phyloP scores from a whole-genome alignment of 1,140 invertebrate species.

The Ridgeia piscesae region DNA sequence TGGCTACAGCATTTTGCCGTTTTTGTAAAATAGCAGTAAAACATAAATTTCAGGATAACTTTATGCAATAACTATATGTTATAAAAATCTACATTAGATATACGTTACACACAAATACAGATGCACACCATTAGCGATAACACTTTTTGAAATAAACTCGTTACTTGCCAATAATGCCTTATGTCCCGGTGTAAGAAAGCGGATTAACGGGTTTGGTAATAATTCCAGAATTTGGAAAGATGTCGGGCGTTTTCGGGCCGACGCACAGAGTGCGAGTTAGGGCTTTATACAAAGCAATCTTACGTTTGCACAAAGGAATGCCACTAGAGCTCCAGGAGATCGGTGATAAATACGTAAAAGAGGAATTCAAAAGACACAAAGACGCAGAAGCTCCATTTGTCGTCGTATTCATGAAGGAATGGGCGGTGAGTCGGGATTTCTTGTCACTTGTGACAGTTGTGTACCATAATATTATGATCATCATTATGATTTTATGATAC shows the following conservation, averaged over 20 bases:
- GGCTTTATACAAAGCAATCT: conserved; percentile 83
- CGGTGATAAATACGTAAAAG: conserved; percentile 78
- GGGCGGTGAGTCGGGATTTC: conserved; percentile 72
- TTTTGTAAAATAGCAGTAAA: background rate
- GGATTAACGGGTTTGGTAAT: background rate
- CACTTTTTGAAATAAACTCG: background rate
- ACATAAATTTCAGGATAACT: background rate
- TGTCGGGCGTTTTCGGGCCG: background rate
- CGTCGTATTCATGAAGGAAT: conserved; percentile 80
- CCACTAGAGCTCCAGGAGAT: conserved; percentile 70
- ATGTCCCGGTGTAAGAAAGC: background rate
- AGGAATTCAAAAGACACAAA: conserved; percentile 87
- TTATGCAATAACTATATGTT: background rate
- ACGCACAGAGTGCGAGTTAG: conserved; percentile 70
- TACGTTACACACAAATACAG: background rate
- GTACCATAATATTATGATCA: no score
- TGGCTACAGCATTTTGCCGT: background rate
- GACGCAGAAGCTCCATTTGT: conserved; percentile 72
- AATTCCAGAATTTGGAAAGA: background rate
- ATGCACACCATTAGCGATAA: background rate
- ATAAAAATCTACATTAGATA: background rate
- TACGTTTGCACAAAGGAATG: conserved; percentile 80
- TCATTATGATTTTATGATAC: no score
- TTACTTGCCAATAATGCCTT: background rate
- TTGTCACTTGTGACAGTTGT: no score